Evolutionary conservation across 2,888 invertebrate species (phyloP).

Genomic region (Barypeithes pellucidus): DNA sequence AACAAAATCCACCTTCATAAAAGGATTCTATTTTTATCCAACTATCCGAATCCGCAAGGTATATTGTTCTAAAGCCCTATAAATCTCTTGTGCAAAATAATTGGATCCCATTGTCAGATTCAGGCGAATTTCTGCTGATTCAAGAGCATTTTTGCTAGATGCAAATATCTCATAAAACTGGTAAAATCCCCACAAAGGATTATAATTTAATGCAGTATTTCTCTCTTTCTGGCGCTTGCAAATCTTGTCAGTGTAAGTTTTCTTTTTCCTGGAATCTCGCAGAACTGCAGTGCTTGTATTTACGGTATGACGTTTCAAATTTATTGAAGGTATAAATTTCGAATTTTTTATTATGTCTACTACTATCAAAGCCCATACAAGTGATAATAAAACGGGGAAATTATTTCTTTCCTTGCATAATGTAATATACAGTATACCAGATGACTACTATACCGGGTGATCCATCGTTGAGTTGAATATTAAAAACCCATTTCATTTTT

Average conservation of each 20-base stretch:
- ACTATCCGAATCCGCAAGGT: background rate
- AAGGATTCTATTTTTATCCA: background rate
- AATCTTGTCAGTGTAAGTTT: constrained; percentile 13
- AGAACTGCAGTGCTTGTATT: constrained; percentile 21
- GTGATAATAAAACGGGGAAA: background rate
- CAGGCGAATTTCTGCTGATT: constrained; percentile 20
- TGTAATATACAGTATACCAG: too few species aligned
- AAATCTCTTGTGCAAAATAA: constrained; percentile 19
- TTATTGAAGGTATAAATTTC: constrained; percentile 7
- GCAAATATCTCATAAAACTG: constrained; percentile 25
- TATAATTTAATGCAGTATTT: constrained; percentile 24
- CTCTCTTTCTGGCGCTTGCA: constrained; percentile 13
- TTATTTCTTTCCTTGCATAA: too few species aligned
- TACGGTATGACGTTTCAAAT: constrained; percentile 9
- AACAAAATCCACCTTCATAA: background rate
- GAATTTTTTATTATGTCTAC: background rate
- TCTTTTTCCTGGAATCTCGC: constrained; percentile 17
- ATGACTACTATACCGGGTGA: too few species aligned
- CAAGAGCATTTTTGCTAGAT: constrained; percentile 24
- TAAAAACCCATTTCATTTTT: too few species aligned
- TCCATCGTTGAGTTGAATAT: too few species aligned
- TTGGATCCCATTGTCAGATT: constrained; percentile 26
- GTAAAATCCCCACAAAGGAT: constrained; percentile 23
- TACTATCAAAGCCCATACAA: background rate
- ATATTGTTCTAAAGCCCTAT: constrained; percentile 13